A percentile compares a stretch with the other conserved stretches of the same genome.
Evolutionary conservation across 2,113 vertebrate genomes (phyloP).

Genomic region (Helogale parvula): DNA sequence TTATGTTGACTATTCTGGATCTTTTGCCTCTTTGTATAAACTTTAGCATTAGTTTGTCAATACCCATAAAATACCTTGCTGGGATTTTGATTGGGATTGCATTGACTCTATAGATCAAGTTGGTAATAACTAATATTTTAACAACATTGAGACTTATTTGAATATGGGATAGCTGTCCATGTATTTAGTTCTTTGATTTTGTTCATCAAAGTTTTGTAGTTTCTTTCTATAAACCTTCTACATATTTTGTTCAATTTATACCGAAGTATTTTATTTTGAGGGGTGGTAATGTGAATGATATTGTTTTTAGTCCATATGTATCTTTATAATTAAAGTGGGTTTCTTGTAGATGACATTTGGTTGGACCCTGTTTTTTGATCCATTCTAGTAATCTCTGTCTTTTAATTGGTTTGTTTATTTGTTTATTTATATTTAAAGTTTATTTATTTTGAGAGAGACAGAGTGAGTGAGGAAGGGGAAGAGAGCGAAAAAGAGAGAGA

Average conservation of each 20-base stretch:
- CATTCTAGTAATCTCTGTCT: background rate
- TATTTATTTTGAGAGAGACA: too few relatives aligned
- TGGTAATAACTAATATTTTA: background rate
- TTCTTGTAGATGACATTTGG: background rate
- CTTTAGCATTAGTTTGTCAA: background rate
- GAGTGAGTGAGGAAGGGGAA: too few relatives aligned
- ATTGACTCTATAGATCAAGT: background rate
- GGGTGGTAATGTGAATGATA: background rate
- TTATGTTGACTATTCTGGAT: background rate
- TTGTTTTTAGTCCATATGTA: background rate
- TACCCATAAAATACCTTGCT: background rate
- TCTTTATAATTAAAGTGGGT: background rate
- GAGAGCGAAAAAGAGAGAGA: too few relatives aligned
- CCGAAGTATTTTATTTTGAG: background rate
- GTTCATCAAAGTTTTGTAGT: background rate
- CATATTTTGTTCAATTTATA: background rate
- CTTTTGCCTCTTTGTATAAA: background rate
- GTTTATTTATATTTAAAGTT: too few relatives aligned
- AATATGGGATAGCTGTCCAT: background rate
- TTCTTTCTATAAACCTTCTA: background rate
- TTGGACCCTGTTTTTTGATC: background rate
- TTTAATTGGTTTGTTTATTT: background rate
- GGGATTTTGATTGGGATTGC: background rate
- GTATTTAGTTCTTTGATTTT: background rate
- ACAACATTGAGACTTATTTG: background rate